Evolutionary conservation across 2,113 vertebrate species (phyloP).

Genomic region (Caretta caretta): DNA sequence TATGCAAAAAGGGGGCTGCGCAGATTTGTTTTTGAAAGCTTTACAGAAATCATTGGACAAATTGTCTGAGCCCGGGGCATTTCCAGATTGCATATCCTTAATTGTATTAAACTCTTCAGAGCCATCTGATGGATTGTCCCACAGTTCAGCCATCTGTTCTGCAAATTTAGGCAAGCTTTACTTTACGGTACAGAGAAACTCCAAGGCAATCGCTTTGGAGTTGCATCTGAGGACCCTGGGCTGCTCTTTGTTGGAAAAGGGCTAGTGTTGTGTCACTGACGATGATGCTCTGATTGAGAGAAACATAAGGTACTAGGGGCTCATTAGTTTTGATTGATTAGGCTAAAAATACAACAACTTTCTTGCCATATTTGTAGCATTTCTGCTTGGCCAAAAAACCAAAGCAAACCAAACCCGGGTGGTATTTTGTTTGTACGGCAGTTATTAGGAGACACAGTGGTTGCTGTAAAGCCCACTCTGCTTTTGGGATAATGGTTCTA

Average conservation of each 20-base stretch:
- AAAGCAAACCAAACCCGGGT: not conserved
- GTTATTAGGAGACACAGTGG: not conserved
- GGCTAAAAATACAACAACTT: slow-evolving; percentile 12
- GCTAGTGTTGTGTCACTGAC: slow-evolving; percentile 21
- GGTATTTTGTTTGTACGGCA: not conserved
- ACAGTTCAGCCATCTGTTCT: slow-evolving; percentile 51
- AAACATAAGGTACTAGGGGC: slow-evolving; percentile 23
- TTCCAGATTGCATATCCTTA: slow-evolving; percentile 60
- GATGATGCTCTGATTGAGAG: slow-evolving; percentile 28
- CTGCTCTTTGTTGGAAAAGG: slow-evolving; percentile 38
- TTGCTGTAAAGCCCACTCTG: not conserved
- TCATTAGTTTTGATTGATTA: slow-evolving; percentile 68
- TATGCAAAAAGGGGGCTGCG: not conserved
- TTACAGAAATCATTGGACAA: slow-evolving; percentile 5
- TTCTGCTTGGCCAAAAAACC: not conserved
- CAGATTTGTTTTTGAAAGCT: slow-evolving; percentile 37
- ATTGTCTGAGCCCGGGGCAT: slow-evolving; percentile 12
- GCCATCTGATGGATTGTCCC: slow-evolving; percentile 46
- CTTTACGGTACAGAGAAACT: not conserved
- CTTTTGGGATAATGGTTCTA: not conserved
- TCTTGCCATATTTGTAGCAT: slow-evolving; percentile 3
- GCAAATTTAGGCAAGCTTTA: slow-evolving; percentile 35
- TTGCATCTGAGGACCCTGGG: slow-evolving; percentile 12
- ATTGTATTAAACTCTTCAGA: slow-evolving; percentile 53
- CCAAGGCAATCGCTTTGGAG: not conserved